Evolutionary conservation across 2,113 vertebrate species (phyloP).

Genomic region (Dolichallabes microphthalmus): DNA sequence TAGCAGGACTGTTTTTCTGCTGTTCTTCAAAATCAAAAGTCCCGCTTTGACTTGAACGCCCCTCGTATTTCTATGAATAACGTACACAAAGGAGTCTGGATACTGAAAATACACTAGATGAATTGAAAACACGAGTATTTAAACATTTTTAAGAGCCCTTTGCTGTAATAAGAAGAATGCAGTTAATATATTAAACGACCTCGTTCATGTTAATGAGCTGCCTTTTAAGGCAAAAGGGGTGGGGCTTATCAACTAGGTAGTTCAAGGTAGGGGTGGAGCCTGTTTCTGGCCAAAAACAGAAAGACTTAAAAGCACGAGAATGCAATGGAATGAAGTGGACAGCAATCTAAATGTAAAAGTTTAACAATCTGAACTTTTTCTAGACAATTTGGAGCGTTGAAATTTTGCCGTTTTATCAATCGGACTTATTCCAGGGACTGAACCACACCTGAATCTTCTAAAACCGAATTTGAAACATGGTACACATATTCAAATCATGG

Average conservation of each 20-base stretch:
- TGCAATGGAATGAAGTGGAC: background rate
- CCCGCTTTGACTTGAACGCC: no score
- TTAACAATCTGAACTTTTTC: no score
- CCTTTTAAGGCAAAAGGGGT: background rate
- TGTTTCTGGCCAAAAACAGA: background rate
- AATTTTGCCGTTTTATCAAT: background rate
- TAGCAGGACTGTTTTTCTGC: no score
- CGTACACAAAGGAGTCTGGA: background rate
- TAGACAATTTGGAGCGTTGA: background rate
- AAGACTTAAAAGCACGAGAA: background rate
- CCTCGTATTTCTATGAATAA: background rate
- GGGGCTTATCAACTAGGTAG: background rate
- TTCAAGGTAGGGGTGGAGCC: background rate
- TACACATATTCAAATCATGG: background rate
- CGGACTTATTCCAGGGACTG: background rate
- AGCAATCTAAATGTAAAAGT: background rate
- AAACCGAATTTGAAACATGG: background rate
- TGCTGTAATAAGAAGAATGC: background rate
- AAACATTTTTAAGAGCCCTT: background rate
- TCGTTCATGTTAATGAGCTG: background rate
- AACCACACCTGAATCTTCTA: background rate
- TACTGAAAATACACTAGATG: background rate
- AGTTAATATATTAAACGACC: background rate
- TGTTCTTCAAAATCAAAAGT: no score
- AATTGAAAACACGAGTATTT: background rate